Conservation (phyloP, 2,888 invertebrate species). For the Lithophane leautieri region DNA sequence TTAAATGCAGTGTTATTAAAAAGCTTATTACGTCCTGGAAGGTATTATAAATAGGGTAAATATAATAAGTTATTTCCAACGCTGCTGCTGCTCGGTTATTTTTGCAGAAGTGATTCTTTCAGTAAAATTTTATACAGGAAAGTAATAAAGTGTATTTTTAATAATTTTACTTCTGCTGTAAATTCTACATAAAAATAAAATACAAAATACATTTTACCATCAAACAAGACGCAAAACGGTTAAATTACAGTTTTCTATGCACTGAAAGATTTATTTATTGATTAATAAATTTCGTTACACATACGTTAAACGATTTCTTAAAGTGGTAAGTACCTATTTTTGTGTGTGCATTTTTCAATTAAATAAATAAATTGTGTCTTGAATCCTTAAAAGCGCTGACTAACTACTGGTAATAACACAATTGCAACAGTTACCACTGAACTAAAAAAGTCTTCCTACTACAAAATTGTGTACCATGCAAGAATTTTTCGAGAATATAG, state of each 20-base stretch:
- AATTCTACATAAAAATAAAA: background rate
- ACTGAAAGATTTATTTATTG: background rate
- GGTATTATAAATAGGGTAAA: background rate
- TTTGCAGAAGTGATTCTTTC: background rate
- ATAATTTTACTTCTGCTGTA: too few species aligned
- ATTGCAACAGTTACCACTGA: background rate
- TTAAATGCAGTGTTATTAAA: slow-evolving; percentile 4
- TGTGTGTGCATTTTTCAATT: background rate
- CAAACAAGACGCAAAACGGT: slow-evolving; percentile 12
- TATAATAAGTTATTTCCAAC: background rate
- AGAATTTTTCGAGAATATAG: slow-evolving; percentile 7
- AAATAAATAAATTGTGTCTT: background rate
- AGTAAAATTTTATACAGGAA: background rate
- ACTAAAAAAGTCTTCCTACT: background rate
- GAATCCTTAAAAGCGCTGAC: background rate
- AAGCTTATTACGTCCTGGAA: background rate
- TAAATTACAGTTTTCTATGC: slow-evolving; percentile 21
- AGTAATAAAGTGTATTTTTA: background rate
- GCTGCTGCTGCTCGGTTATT: background rate
- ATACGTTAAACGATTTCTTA: background rate
- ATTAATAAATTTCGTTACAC: slow-evolving; percentile 24
- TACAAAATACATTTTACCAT: background rate
- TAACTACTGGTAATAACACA: background rate
- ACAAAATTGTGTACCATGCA: background rate
- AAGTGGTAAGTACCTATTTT: slow-evolving; percentile 1